These are phyloP conservation scores for Trichonephila inaurata DNA, from an alignment of 1,140 invertebrate genomes.

Conservation along the genomic window DNA sequence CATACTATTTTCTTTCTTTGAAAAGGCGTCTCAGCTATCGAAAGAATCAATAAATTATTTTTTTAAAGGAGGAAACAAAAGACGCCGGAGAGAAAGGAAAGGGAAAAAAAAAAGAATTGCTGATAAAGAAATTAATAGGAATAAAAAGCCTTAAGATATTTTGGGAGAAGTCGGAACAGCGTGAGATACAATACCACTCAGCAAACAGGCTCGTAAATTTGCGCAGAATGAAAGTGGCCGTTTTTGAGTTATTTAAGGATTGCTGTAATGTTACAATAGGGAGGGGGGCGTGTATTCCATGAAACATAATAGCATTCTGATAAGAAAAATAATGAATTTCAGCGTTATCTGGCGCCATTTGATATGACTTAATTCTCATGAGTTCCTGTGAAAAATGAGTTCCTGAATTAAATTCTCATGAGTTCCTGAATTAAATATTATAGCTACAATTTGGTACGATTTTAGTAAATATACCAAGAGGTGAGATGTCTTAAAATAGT, in stretches of 20 bases:
- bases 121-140: constrained; percentile 60
- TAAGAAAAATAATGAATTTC: background rate
- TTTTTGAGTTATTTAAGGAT: constrained; percentile 55
- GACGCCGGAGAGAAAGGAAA: background rate
- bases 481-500: no score
- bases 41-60: constrained; percentile 66
- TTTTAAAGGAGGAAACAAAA: constrained; percentile 69
- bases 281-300: background rate
- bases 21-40: constrained; percentile 56
- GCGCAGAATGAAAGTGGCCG: constrained; percentile 2
- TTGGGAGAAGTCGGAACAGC: constrained; percentile 19
- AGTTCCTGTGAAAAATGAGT: no score
- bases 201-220: constrained; percentile 51
- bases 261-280: constrained; percentile 1
- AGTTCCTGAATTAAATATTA: no score
- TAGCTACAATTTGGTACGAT: no score
- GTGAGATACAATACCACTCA: constrained; percentile 15
- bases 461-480: no score
- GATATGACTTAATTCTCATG: no score
- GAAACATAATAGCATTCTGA: background rate
- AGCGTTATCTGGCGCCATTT: background rate
- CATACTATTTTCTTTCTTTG: constrained; percentile 70
- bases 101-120: constrained; percentile 32
- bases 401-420: no score
- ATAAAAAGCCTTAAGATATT: constrained; percentile 36